Conservation (phyloP, 2,888 invertebrate genomes). For the Pristionchus fissidentatus region DNA sequence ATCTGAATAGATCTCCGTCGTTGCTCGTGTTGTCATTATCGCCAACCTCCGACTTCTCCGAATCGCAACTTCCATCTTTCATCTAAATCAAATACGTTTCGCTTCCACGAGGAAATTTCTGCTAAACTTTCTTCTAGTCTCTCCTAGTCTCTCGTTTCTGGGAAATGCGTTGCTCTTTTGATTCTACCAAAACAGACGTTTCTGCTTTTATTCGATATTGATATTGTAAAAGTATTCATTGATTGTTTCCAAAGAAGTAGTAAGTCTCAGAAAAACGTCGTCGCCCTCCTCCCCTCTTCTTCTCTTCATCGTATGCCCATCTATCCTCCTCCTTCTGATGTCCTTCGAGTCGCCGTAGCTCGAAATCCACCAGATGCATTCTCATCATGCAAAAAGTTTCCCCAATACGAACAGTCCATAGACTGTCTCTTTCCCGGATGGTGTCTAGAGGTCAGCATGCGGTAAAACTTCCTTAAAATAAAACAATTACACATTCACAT, state of each 20-base stretch:
- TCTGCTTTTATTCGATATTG: conserved; percentile 60
- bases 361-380: conserved; percentile 41
- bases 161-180: neutral
- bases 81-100: too few relatives aligned
- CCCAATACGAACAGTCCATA: neutral
- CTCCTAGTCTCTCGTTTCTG: neutral
- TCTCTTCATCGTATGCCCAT: conserved; percentile 21
- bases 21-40: neutral
- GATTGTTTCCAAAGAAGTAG: too few relatives aligned
- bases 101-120: conserved; percentile 40
- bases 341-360: neutral
- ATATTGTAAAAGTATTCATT: too few relatives aligned
- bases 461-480: neutral
- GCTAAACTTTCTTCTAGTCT: conserved; percentile 50
- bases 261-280: too few relatives aligned
- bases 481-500: neutral
- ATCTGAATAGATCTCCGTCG: neutral
- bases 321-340: conserved; percentile 1
- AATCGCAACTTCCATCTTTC: neutral
- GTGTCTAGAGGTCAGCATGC: conserved; percentile 1
- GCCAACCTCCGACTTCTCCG: neutral
- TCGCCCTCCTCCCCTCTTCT: neutral
- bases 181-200: conserved; percentile 51
- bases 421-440: conserved; percentile 37
- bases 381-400: neutral